Percentiles rank a stretch among this genome's conserved stretches.
These are phyloP conservation scores for Urophycis tenuis DNA, from an alignment of 2,797 vertebrate genomes.

Conservation along the genomic window DNA sequence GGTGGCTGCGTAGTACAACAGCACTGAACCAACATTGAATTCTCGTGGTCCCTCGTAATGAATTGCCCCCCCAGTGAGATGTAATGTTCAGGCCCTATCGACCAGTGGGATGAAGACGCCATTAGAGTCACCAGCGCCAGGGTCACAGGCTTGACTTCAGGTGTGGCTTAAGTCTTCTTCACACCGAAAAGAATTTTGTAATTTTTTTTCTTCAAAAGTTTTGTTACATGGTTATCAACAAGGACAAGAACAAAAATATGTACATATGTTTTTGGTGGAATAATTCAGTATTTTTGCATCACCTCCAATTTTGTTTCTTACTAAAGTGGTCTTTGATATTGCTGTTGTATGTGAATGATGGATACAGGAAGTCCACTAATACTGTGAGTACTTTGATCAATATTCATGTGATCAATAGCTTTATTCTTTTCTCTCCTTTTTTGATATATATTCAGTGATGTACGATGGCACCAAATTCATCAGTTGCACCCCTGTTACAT, in stretches of 20 bases:
- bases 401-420: constrained; percentile 64
- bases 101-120: constrained; percentile 77
- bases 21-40: constrained; percentile 58
- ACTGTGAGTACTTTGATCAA: constrained; percentile 83
- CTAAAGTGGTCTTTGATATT: constrained; percentile 80
- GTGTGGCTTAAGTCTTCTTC: constrained; percentile 67
- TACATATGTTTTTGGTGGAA: constrained; percentile 66
- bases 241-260: constrained; percentile 73
- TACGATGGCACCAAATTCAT: constrained; percentile 66
- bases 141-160: constrained; percentile 71
- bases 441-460: constrained; percentile 59
- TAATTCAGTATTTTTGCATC: constrained; percentile 87
- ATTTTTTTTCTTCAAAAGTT: constrained; percentile 55
- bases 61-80: constrained; percentile 63
- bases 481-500: constrained; percentile 33
- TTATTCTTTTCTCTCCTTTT: constrained; percentile 68
- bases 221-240: constrained; percentile 67
- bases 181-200: constrained; percentile 35
- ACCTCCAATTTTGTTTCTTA: constrained; percentile 74
- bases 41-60: constrained; percentile 65
- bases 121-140: constrained; percentile 83
- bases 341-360: constrained; percentile 68
- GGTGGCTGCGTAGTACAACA: constrained; percentile 83
- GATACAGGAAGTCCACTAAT: constrained; percentile 77
- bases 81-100: constrained; percentile 64